Conservation (phyloP, 2,888 invertebrate genomes). For the Toxonevra muliebris region DNA sequence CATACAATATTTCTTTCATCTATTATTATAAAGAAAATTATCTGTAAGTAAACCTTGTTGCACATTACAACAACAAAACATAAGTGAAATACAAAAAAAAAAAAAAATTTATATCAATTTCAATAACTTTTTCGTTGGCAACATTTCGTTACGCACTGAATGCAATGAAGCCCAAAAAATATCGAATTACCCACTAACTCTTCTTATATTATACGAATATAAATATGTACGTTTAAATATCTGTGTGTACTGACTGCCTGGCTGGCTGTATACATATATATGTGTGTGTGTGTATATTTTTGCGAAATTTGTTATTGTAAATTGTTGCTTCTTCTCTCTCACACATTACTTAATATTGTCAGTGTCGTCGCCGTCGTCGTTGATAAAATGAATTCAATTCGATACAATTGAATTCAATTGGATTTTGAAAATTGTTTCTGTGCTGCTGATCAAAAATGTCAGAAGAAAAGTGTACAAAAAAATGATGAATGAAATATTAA, state of each 20-base stretch:
- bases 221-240: neutral
- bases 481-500: neutral
- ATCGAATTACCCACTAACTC: conserved; percentile 21
- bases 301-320: neutral
- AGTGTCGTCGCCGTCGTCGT: conserved; percentile 1
- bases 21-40: too few species aligned
- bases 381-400: conserved; percentile 12
- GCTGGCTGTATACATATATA: too few species aligned
- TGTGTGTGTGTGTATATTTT: neutral
- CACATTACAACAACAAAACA: neutral
- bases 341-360: too few species aligned
- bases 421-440: conserved; percentile 15
- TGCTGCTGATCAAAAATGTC: conserved; percentile 3
- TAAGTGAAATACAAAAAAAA: neutral
- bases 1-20: too few species aligned
- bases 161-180: conserved; percentile 28
- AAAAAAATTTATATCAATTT: neutral
- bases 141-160: conserved; percentile 26
- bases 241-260: too few species aligned
- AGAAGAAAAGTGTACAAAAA: neutral
- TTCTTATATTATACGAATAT: too few species aligned
- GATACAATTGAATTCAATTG: conserved; percentile 19
- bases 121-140: conserved; percentile 1
- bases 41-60: too few species aligned
- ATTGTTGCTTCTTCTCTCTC: too few species aligned